These are phyloP conservation scores for Seriola quinqueradiata DNA, from an alignment of 2,113 vertebrate species.

Conservation along the genomic window DNA sequence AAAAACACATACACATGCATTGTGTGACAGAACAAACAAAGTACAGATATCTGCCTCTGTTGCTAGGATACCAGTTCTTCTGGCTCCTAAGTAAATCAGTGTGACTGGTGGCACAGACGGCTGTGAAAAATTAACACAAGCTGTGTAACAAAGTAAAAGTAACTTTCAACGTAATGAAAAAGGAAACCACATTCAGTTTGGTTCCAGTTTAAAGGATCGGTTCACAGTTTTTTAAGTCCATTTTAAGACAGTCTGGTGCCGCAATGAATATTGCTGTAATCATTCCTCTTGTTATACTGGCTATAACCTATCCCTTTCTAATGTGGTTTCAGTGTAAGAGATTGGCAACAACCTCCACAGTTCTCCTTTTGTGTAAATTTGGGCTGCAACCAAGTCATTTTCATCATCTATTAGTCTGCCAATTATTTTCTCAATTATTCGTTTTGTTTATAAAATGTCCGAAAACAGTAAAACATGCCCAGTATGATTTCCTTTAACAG, in stretches of 20 bases:
- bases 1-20: slow-evolving; percentile 35
- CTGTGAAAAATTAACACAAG: slow-evolving; percentile 75
- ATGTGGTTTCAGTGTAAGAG: neutral
- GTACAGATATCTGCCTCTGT: slow-evolving; percentile 73
- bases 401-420: neutral
- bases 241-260: neutral
- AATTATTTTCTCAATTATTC: neutral
- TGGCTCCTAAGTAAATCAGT: slow-evolving; percentile 77
- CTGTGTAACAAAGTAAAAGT: slow-evolving; percentile 67
- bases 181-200: slow-evolving; percentile 13
- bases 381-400: neutral
- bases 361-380: neutral
- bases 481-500: neutral
- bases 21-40: slow-evolving; percentile 70
- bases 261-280: neutral
- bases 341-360: neutral
- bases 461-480: too few species aligned
- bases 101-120: slow-evolving; percentile 72
- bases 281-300: neutral
- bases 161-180: slow-evolving; percentile 45
- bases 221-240: neutral
- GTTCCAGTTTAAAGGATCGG: slow-evolving; percentile 9
- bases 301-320: neutral
- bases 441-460: neutral
- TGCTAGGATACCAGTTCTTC: slow-evolving; percentile 82